These are phyloP conservation scores for Sycophaga agraensis DNA, from an alignment of 1,140 invertebrate genomes.

Conservation along the genomic window DNA sequence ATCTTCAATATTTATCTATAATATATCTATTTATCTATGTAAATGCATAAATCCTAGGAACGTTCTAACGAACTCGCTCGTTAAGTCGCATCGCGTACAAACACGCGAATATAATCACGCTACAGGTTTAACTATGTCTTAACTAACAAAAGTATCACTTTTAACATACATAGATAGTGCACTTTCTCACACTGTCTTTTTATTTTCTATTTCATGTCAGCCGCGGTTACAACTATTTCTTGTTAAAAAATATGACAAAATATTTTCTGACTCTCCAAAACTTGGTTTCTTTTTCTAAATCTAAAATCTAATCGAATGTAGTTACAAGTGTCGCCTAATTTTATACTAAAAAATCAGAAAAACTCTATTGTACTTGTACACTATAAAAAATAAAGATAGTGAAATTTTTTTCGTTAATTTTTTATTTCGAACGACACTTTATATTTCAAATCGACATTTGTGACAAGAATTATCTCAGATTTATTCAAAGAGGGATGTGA, in stretches of 20 bases:
- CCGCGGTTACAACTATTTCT: slow-evolving; percentile 8
- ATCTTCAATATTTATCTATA: slow-evolving; percentile 8
- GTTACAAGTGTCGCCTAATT: neutral
- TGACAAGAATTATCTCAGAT: slow-evolving; percentile 10
- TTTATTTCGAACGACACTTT: neutral
- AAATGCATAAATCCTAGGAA: slow-evolving; percentile 16
- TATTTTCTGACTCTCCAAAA: slow-evolving; percentile 21
- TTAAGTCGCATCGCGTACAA: slow-evolving; percentile 24
- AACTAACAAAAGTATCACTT: slow-evolving; percentile 17
- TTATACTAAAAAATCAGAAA: too few species aligned
- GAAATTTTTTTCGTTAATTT: neutral
- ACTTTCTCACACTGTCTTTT: neutral
- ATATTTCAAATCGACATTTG: neutral
- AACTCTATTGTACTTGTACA: too few species aligned
- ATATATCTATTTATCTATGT: neutral
- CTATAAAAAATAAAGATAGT: too few species aligned
- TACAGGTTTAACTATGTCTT: slow-evolving; percentile 23
- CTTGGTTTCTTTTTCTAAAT: neutral
- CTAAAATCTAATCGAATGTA: slow-evolving; percentile 9
- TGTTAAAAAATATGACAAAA: slow-evolving; percentile 29
- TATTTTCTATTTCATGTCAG: neutral
- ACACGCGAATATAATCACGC: slow-evolving; percentile 7
- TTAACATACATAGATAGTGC: slow-evolving; percentile 6
- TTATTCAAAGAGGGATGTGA: slow-evolving; percentile 18
- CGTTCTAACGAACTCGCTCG: slow-evolving; percentile 18